phyloP scores from a whole-genome alignment of 1,140 invertebrate species.

The Ceratoteleas bidentatus region DNA sequence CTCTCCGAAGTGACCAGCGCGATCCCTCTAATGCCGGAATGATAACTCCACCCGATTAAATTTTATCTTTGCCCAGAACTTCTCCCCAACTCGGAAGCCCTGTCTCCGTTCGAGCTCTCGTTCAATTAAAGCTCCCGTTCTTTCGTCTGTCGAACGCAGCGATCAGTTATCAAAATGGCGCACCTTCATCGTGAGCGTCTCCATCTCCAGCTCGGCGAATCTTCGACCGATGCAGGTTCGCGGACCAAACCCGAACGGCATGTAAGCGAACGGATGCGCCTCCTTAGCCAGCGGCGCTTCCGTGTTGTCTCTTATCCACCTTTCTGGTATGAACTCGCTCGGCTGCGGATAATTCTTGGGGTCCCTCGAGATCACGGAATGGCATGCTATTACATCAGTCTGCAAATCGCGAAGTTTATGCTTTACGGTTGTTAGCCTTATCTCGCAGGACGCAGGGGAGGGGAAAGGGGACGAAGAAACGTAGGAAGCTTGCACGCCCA shows the following conservation, averaged over 20 bases:
- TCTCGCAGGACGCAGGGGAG: conserved; percentile 13
- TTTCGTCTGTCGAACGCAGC: background rate
- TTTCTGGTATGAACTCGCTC: conserved; percentile 78
- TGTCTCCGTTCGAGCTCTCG: too few species aligned
- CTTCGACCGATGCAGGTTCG: conserved; percentile 79
- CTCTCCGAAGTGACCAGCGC: too few species aligned
- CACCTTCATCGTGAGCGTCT: conserved; percentile 76
- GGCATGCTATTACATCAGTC: conserved; percentile 79
- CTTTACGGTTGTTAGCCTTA: conserved; percentile 61
- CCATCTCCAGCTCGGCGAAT: conserved; percentile 80
- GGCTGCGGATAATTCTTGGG: conserved; percentile 79
- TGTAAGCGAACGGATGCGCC: conserved; percentile 83
- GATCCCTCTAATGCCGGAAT: too few species aligned
- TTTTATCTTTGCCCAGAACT: too few species aligned
- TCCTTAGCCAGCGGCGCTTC: conserved; percentile 70
- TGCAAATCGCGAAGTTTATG: conserved; percentile 72
- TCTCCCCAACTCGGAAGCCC: too few species aligned
- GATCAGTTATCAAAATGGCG: too few species aligned
- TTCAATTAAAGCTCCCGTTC: too few species aligned
- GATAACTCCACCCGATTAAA: too few species aligned
- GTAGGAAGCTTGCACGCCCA: too few species aligned
- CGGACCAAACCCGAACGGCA: conserved; percentile 86
- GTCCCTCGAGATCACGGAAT: conserved; percentile 75
- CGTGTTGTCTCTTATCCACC: conserved; percentile 79
- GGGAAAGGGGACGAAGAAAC: too few species aligned